Percentiles rank a stretch among this genome's conserved stretches.
phyloP scores from a whole-genome alignment of 2,888 invertebrate genomes.

The Yponomeuta sedellus region DNA sequence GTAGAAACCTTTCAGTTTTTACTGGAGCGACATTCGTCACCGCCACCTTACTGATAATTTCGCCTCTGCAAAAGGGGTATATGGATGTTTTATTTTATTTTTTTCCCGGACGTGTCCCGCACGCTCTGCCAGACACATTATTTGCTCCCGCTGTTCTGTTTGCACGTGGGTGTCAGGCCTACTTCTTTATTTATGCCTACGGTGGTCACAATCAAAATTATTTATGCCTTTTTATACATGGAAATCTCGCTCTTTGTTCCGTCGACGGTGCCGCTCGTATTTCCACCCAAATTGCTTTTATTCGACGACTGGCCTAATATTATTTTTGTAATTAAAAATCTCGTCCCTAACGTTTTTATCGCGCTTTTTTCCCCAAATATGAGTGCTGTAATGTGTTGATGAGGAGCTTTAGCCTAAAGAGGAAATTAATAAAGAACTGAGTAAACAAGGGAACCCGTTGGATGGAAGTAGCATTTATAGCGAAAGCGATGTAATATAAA shows the following conservation, averaged over 20 bases:
- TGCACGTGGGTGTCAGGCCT: slow-evolving; percentile 48
- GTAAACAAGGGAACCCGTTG: slow-evolving; percentile 6
- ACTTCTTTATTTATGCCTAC: slow-evolving; percentile 62
- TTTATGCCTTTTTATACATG: slow-evolving; percentile 64
- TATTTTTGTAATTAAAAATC: slow-evolving; percentile 70
- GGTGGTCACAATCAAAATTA: slow-evolving; percentile 65
- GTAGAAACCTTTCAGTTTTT: neutral
- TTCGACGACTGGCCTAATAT: slow-evolving; percentile 65
- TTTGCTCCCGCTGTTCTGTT: slow-evolving; percentile 54
- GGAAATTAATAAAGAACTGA: neutral
- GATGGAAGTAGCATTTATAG: slow-evolving; percentile 7
- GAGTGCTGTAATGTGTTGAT: slow-evolving; percentile 4
- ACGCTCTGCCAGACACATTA: slow-evolving; percentile 50
- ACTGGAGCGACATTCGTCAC: neutral
- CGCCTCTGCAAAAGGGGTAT: neutral
- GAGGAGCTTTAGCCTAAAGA: neutral
- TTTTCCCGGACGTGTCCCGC: slow-evolving; percentile 24
- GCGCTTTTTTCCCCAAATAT: slow-evolving; percentile 2
- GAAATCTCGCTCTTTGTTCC: slow-evolving; percentile 60
- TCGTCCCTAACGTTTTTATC: slow-evolving; percentile 51
- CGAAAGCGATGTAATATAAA: slow-evolving; percentile 9
- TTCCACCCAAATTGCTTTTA: slow-evolving; percentile 58
- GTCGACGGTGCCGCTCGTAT: slow-evolving; percentile 30
- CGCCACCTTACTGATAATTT: neutral
- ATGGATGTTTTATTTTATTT: slow-evolving; percentile 13